These are phyloP conservation scores for Emydura subglobosa DNA, from an alignment of 2,113 vertebrate species.

Conservation along the genomic window DNA sequence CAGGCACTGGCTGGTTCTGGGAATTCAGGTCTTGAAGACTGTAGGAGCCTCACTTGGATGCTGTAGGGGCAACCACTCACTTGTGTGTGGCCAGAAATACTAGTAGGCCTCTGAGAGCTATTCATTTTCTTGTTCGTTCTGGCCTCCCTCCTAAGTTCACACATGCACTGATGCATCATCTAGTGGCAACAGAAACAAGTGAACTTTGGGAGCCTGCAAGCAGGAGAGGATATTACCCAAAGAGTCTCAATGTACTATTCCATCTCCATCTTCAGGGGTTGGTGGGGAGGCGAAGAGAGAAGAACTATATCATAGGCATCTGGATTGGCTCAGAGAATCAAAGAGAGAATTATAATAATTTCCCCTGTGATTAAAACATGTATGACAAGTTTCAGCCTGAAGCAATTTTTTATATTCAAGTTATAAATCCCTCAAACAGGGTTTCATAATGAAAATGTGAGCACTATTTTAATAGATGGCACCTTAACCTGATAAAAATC, in stretches of 20 bases:
- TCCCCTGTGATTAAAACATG: neutral
- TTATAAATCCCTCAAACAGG: constrained; percentile 21
- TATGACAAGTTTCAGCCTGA: neutral
- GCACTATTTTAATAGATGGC: constrained; percentile 7
- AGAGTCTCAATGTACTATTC: neutral
- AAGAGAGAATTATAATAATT: neutral
- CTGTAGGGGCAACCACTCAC: neutral
- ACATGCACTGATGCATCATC: neutral
- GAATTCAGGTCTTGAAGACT: neutral
- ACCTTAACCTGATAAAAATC: constrained; percentile 44
- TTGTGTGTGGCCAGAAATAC: neutral
- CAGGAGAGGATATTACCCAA: neutral
- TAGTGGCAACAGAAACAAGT: neutral
- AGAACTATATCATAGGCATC: accelerated
- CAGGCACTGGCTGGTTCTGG: neutral
- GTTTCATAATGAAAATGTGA: constrained; percentile 44
- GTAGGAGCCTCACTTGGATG: neutral
- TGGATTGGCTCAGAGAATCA: neutral
- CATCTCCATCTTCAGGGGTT: neutral
- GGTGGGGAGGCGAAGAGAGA: too few species aligned
- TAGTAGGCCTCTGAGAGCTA: neutral
- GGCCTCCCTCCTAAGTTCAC: neutral
- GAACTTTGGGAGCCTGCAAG: neutral
- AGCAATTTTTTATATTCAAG: neutral
- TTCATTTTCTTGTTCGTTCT: neutral